phyloP scores from a whole-genome alignment of 2,113 vertebrate species.

The Vulpes ferrilata region DNA sequence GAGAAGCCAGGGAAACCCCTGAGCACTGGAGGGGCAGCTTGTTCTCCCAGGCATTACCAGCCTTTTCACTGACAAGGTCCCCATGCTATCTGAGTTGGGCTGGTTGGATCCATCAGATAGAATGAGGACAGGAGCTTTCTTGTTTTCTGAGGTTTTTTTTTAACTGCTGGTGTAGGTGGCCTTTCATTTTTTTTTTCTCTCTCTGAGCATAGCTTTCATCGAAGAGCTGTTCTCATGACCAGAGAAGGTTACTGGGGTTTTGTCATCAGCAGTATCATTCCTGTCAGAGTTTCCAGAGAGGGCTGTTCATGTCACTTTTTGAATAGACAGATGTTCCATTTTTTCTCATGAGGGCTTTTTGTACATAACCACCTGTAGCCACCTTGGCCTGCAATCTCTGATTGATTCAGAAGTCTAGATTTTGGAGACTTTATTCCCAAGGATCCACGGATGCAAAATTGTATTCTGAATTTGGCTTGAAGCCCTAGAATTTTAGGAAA shows the following conservation, averaged over 20 bases:
- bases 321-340: conserved; percentile 42
- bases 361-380: conserved; percentile 49
- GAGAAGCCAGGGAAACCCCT: conserved; percentile 50
- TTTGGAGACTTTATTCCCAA: conserved; percentile 52
- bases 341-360: conserved; percentile 60
- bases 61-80: conserved; percentile 36
- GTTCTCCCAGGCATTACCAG: not conserved
- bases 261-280: conserved; percentile 37
- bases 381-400: conserved; percentile 19
- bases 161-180: conserved; percentile 33
- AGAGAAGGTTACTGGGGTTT: conserved; percentile 30
- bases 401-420: conserved; percentile 56
- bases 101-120: conserved; percentile 20
- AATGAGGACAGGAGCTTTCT: conserved; percentile 24
- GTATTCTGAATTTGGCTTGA: conserved; percentile 42
- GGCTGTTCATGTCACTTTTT: conserved; percentile 38
- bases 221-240: conserved; percentile 23
- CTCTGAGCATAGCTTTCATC: conserved; percentile 10
- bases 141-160: conserved; percentile 61
- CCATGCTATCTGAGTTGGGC: conserved; percentile 20
- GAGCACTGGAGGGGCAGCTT: not conserved
- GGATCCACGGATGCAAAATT: conserved; percentile 15
- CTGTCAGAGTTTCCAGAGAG: not conserved
- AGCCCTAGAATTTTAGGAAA: conserved; percentile 46
- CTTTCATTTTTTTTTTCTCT: conserved; percentile 49